Evolutionary conservation across 2,113 vertebrate species (phyloP).

Genomic region (Callorhinus ursinus): DNA sequence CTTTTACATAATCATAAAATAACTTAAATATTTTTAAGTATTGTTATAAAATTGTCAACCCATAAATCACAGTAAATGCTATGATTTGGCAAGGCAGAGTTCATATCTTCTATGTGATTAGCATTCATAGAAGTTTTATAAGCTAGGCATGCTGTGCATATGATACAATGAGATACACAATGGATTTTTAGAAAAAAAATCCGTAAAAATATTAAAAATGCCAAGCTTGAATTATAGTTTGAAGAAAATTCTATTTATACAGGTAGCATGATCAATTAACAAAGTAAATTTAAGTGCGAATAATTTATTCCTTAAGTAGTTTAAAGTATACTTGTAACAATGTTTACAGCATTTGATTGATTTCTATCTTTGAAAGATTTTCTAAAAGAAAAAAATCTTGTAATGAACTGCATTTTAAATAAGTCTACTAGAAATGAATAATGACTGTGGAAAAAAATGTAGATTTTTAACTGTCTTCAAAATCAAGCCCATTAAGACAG

Average conservation of each 20-base stretch:
- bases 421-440: slow-evolving; percentile 44
- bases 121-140: slow-evolving; percentile 49
- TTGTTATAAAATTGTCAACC: slow-evolving; percentile 64
- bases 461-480: background rate
- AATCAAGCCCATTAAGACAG: background rate
- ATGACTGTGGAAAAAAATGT: background rate
- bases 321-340: background rate
- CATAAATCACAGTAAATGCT: slow-evolving; percentile 69
- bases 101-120: slow-evolving; percentile 64
- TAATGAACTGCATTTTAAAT: background rate
- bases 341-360: background rate
- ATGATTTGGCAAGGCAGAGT: slow-evolving; percentile 38
- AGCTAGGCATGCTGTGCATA: background rate
- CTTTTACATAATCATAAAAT: background rate
- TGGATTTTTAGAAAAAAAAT: slow-evolving; percentile 63
- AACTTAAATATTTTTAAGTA: slow-evolving; percentile 23
- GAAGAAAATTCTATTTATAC: slow-evolving; percentile 26
- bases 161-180: slow-evolving; percentile 25
- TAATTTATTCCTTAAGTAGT: slow-evolving; percentile 31
- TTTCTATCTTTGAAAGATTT: background rate
- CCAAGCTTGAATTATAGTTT: background rate
- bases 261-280: slow-evolving; percentile 20
- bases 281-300: slow-evolving; percentile 54
- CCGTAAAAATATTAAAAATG: slow-evolving; percentile 38
- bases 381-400: background rate